Evolutionary conservation across 2,797 vertebrate genomes (phyloP).

Genomic region (Moxostoma hubbsi): DNA sequence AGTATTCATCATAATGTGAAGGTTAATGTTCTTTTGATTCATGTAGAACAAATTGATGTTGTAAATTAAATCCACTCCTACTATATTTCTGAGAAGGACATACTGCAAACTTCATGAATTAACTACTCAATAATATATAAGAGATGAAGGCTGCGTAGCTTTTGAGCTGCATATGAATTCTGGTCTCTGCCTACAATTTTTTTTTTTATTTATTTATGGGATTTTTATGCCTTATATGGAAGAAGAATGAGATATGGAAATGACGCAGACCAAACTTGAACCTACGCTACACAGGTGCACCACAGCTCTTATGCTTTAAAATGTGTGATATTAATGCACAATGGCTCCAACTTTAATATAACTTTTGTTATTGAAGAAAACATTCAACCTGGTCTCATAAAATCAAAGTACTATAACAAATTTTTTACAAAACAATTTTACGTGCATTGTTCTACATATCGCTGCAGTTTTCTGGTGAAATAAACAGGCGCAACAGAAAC

Average conservation of each 20-base stretch:
- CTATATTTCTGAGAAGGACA: slow-evolving; percentile 43
- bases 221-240: background rate
- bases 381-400: too few species aligned
- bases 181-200: slow-evolving; percentile 55
- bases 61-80: slow-evolving; percentile 47
- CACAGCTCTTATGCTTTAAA: too few species aligned
- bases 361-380: too few species aligned
- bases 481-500: too few species aligned
- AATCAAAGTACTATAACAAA: too few species aligned
- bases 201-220: background rate
- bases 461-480: too few species aligned
- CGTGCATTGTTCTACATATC: too few species aligned
- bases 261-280: too few species aligned
- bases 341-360: too few species aligned
- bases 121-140: slow-evolving; percentile 28
- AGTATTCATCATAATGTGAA: slow-evolving; percentile 42
- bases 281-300: too few species aligned
- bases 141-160: slow-evolving; percentile 42
- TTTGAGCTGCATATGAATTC: slow-evolving; percentile 47
- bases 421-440: too few species aligned
- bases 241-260: background rate
- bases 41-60: slow-evolving; percentile 44
- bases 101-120: slow-evolving; percentile 49
- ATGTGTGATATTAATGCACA: too few species aligned
- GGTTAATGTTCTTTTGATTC: slow-evolving; percentile 52